Base-by-base conservation (phyloP, 2,113 vertebrate genomes). In the Macroglossus sobrinus region DNA sequence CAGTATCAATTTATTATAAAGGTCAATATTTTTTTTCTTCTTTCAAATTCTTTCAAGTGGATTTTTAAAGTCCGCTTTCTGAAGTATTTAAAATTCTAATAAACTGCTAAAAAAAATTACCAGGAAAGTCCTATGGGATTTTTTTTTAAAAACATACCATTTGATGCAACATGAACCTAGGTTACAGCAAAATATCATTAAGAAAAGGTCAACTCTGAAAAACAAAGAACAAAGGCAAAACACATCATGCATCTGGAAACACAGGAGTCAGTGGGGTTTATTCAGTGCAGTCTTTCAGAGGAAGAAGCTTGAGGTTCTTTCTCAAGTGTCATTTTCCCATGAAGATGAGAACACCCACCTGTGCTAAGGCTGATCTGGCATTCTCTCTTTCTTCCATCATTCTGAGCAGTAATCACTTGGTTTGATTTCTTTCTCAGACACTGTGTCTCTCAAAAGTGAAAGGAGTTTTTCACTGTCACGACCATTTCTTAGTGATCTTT, bases 41-140 rank as follows among this genome's bases (percentile, higher is more conserved):
- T 93, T 85, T 95, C 91, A 90, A 95, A 95, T 64, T 69, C 89
- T 97, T 5, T 85, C 96, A 97, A 94, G 45, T 96, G 64, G 87
- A 63, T 96, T 91, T 97, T 97, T 96, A 95, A 97, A 97, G 97
- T 93, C 84, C 86, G 87, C 94, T 98, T 98, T 98, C 84, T 97
- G 87, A 98, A 84, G 0, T 14, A 96, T 89, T 98, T 97, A 97
- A 96, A 96, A 94, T 98, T 91, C 89, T 96, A 97, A 98, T 96
- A 98, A 98, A 97, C 85, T 72, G 55, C 64, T 98, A 68, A 4
- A 97, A 4, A 97, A 98, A 98, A 98, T 98, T 97, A 97, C 96
- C 95, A 96, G 93, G 94, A 69, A 98, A 96, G 66, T 96, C 96
- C 94, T 91, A 43, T 89, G 94, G 96, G 96, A 97, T 84, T 69